Evolutionary conservation across 1,140 invertebrate genomes (phyloP), one percentile per base, ranked within the genome.

Genomic region (Geopemphigus sp.): DNA sequence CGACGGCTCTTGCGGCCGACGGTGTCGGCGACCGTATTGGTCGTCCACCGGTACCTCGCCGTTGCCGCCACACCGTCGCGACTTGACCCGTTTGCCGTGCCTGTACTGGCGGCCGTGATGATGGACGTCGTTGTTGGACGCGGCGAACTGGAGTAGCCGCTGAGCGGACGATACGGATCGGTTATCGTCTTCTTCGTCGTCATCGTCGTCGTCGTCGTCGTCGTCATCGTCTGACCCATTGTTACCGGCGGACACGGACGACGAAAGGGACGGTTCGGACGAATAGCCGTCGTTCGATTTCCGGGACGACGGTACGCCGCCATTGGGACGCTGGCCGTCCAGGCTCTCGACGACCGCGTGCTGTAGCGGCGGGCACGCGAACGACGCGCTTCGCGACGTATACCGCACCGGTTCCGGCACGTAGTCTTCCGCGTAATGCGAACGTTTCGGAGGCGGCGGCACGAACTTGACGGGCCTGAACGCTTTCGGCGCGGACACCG

Each of bases 391-490:
- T 81, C 82, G 83, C 82, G 72, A 54, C 80, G 53, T 84, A 84
- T 80, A 87, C 83, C 82, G 87, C 85, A 82, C 87, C 87, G 57
- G 86, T 17, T 76, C 81, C 61, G 81, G 81, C 56, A 76, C 56
- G n/a, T 56, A 81, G 17, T 29, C 53, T 10, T 81, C 73, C 14
- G 53, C 53, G 15, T 50, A 24, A 29, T 45, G 39, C 85, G 54
- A 85, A 85, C 22, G 86, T 85, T 82, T 87, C 84, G 81, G 87
- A 84, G 17, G 87, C 84, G 68, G 68, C 86, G 76, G 87, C 85
- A 83, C 72, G 68, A 64, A 81, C 45, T 57, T 76, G 1, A 81
- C 70, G 0, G 80, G 80, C 26, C 63, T 50, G 29, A 68, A 70
- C 19, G 54, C 39, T 15, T 63, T 74, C 1, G 57, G 15, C 11